Base-by-base conservation (phyloP, 2,888 invertebrate genomes). In the Lypha dubia region DNA sequence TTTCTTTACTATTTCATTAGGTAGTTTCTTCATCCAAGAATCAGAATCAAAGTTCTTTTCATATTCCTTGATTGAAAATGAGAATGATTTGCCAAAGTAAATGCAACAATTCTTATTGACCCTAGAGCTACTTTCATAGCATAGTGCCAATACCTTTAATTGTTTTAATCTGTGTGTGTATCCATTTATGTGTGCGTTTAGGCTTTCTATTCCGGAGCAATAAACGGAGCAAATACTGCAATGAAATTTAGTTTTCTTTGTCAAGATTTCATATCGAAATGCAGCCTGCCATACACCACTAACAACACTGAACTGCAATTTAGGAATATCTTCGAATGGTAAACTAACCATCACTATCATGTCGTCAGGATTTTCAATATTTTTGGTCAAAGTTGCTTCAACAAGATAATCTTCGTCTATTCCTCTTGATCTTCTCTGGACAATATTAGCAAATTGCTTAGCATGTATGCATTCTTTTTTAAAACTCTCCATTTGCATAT, bases 31-130 rank as follows among this genome's bases (percentile, higher is more conserved):
- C 35, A 32, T 3, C 74, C 41, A 56, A 3, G 17, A 17, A 3
- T 35, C 67, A 13, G 6, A 32, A 28, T 53, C 20, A 13, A 38
- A 60, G 3, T 68, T 35, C 13, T 22, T 80, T 24, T 32, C 80
- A 41, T 71, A 41, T 7, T 65, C 44, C 46, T 77, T 84, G 5
- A 83, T 20, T 20, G 75, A 51, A 24, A 86, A 63, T 0, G 53
- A 81, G 53, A 84, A 86, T 7, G 46, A 44, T 17, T 79, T 65
- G 9, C 60, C 86, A 32, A 80, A 83, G 4, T 63, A 32, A 60
- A 77, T 76, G n/a, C 65, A 70, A 44, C 86, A 86, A n/a, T 86
- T 84, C 41, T 86, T 86, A 28, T 79, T 86, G 2, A 86, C 53
- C 60, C 60, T 49, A 13, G 62, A 65, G 51, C 67, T 67, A 9